phyloP scores from a whole-genome alignment of 2,888 invertebrate genomes.

The Netelia melanura region DNA sequence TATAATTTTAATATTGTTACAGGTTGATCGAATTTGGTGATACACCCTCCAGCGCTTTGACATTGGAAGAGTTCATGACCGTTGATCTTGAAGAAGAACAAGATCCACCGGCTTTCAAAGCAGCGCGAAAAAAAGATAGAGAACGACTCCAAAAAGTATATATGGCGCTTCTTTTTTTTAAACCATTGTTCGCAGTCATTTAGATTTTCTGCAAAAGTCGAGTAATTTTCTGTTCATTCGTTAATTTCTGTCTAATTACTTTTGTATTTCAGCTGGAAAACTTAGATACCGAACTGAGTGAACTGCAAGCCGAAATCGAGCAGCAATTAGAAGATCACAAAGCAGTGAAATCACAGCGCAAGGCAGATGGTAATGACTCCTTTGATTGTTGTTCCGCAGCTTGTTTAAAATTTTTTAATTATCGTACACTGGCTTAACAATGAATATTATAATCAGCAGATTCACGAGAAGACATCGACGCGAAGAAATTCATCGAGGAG shows the following conservation, averaged over 20 bases:
- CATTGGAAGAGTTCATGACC: constrained; percentile 98
- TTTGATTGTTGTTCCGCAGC: background rate
- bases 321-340: constrained; percentile 89
- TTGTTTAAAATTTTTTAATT: background rate
- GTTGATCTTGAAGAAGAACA: constrained; percentile 98
- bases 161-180: constrained; percentile 67
- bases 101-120: constrained; percentile 98
- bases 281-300: constrained; percentile 87
- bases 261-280: constrained; percentile 80
- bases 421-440: background rate
- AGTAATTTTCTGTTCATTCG: too few relatives aligned
- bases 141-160: constrained; percentile 92
- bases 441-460: constrained; percentile 37
- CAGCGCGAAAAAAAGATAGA: constrained; percentile 94
- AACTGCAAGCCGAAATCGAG: constrained; percentile 95
- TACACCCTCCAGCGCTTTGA: constrained; percentile 97
- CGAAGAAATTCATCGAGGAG: constrained; percentile 85
- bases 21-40: constrained; percentile 97
- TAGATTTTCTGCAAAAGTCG: constrained; percentile 70
- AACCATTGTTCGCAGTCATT: constrained; percentile 66
- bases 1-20: constrained; percentile 15
- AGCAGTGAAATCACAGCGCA: constrained; percentile 74
- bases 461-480: constrained; percentile 76
- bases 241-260: background rate
- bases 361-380: constrained; percentile 85